Percentiles rank a stretch among this genome's conserved stretches.
phyloP scores from a whole-genome alignment of 2,797 vertebrate species.

The Caiman crocodilus region DNA sequence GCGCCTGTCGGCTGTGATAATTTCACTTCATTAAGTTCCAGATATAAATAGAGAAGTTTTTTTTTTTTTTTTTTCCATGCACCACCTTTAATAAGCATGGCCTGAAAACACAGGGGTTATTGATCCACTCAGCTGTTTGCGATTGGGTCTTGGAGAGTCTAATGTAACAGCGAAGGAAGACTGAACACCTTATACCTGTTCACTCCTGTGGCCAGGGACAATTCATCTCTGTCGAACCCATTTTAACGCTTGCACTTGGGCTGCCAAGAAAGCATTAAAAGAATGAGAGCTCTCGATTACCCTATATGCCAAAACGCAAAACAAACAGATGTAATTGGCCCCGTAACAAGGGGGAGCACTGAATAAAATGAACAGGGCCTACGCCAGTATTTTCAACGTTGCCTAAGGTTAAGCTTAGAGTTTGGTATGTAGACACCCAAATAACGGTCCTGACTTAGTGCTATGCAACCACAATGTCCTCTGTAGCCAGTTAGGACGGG shows the following conservation, averaged over 20 bases:
- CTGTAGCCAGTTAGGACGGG: fast-evolving
- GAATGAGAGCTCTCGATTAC: constrained; percentile 18
- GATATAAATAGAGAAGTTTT: constrained; percentile 85
- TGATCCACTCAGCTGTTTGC: constrained; percentile 78
- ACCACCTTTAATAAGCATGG: constrained; percentile 80
- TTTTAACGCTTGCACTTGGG: constrained; percentile 47
- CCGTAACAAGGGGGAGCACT: fast-evolving
- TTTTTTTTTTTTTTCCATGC: constrained; percentile 85
- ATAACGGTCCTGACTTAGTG: not conserved
- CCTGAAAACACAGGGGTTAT: constrained; percentile 83
- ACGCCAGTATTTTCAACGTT: not conserved
- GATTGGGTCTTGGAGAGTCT: constrained; percentile 71
- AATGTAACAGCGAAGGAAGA: constrained; percentile 58
- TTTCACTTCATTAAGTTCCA: constrained; percentile 93
- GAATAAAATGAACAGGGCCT: not conserved
- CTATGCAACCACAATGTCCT: fast-evolving
- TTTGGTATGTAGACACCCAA: not conserved
- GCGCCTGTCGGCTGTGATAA: constrained; percentile 86
- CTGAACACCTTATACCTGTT: constrained; percentile 69
- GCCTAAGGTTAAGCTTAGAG: not conserved
- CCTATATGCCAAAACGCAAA: not conserved
- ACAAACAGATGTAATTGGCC: fast-evolving
- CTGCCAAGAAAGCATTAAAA: constrained; percentile 29
- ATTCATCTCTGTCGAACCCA: constrained; percentile 62
- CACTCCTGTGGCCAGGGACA: constrained; percentile 59